phyloP scores from a whole-genome alignment of 2,888 invertebrate genomes.

The Notocelia uddmanniana region DNA sequence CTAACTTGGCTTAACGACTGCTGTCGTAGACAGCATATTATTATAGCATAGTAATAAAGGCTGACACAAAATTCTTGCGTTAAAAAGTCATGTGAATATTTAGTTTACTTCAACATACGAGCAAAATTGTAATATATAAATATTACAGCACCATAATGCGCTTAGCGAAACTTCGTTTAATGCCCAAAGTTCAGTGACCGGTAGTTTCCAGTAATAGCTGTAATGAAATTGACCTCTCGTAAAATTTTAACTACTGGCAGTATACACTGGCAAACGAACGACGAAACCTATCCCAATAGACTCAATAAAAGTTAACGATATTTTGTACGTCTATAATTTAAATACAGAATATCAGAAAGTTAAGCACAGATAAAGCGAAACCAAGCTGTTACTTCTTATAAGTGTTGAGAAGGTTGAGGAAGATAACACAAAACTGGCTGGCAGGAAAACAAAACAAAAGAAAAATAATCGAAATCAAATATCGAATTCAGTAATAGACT shows the following conservation, averaged over 20 bases:
- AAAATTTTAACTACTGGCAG: slow-evolving; percentile 42
- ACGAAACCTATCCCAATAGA: slow-evolving; percentile 37
- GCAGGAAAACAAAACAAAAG: slow-evolving; percentile 23
- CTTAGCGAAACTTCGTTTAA: slow-evolving; percentile 24
- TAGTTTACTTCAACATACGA: neutral
- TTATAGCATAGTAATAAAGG: neutral
- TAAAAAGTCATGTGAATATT: neutral
- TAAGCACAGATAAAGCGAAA: neutral
- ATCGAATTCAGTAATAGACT: slow-evolving; percentile 44
- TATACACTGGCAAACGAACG: slow-evolving; percentile 14
- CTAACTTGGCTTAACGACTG: too few relatives aligned
- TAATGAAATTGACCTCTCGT: slow-evolving; percentile 45
- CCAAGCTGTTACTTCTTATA: neutral
- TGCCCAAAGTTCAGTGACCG: slow-evolving; percentile 34
- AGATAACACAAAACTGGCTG: neutral
- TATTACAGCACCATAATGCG: slow-evolving; percentile 19
- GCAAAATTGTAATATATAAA: neutral
- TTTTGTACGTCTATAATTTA: neutral
- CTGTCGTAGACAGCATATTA: too few relatives aligned
- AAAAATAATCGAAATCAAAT: slow-evolving; percentile 38
- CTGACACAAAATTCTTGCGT: neutral
- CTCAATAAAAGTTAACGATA: slow-evolving; percentile 17
- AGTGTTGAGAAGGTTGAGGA: neutral
- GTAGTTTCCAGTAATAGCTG: slow-evolving; percentile 38
- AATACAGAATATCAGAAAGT: neutral